These are phyloP conservation scores for Drosophila elegans DNA, from an alignment of 1,140 invertebrate genomes.

Conservation along the genomic window DNA sequence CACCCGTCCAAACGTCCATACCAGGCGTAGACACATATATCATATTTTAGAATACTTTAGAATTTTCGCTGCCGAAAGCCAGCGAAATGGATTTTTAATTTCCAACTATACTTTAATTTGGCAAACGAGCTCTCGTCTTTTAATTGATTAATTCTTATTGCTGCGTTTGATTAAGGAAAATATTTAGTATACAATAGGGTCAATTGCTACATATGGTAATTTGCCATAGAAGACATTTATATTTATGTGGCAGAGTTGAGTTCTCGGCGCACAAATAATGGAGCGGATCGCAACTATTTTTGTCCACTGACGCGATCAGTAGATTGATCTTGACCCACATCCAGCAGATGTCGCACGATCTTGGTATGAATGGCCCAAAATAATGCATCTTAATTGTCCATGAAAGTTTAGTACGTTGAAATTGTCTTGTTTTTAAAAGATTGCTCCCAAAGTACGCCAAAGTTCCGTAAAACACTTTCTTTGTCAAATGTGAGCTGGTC, in stretches of 20 bases:
- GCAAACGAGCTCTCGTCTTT: constrained; percentile 71
- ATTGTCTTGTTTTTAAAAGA: neutral
- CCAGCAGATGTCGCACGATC: constrained; percentile 29
- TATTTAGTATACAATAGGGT: constrained; percentile 74
- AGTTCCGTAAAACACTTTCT: neutral
- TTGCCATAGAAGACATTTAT: constrained; percentile 54
- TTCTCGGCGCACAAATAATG: constrained; percentile 15
- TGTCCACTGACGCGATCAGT: constrained; percentile 58
- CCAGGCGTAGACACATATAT: constrained; percentile 6
- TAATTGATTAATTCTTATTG: constrained; percentile 80
- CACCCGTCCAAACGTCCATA: no score
- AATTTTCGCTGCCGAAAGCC: constrained; percentile 21
- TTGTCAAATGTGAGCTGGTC: no score
- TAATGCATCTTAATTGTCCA: no score
- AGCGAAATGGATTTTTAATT: constrained; percentile 78
- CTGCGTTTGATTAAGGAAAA: constrained; percentile 76
- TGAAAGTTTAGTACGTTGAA: neutral
- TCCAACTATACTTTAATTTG: constrained; percentile 79
- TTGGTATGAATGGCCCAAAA: neutral
- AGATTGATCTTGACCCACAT: constrained; percentile 55
- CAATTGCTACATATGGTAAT: constrained; percentile 81
- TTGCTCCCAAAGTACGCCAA: neutral
- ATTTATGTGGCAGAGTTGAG: constrained; percentile 12
- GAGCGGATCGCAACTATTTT: constrained; percentile 53
- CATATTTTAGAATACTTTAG: constrained; percentile 20